These are phyloP conservation scores for Imbricaverruca yamaguchii DNA, from an alignment of 2,888 invertebrate species.

Conservation along the genomic window DNA sequence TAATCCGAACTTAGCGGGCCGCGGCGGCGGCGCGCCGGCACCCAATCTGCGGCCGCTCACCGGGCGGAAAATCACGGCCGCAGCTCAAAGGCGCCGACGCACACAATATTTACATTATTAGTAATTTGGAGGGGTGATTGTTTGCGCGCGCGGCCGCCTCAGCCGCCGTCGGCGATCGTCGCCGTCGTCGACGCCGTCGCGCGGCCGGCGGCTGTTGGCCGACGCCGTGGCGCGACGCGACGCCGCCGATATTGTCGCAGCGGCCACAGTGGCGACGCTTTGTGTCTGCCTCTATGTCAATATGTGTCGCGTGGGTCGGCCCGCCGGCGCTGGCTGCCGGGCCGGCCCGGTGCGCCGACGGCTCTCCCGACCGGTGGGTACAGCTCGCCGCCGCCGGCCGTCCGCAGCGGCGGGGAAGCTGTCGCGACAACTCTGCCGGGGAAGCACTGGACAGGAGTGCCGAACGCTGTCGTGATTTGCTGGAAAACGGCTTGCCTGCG, in stretches of 20 bases:
- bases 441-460: too few relatives aligned
- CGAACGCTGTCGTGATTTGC: too few relatives aligned
- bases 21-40: neutral
- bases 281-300: neutral
- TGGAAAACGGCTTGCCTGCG: too few relatives aligned
- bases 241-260: neutral
- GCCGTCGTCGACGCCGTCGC: neutral
- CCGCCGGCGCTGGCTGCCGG: neutral
- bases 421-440: too few relatives aligned
- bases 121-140: slow-evolving; percentile 10
- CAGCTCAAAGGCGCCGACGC: neutral
- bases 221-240: neutral
- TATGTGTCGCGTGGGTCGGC: neutral
- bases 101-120: slow-evolving; percentile 6
- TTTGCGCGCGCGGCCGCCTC: neutral
- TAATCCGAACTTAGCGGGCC: neutral
- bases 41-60: neutral
- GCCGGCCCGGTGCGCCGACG: too few relatives aligned
- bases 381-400: neutral
- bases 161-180: neutral
- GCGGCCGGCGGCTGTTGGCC: neutral
- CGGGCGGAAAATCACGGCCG: slow-evolving; percentile 2
- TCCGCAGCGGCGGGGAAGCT: neutral
- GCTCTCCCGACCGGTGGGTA: too few relatives aligned
- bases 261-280: neutral